phyloP scores from a whole-genome alignment of 2,888 invertebrate genomes.

The Cryptus armator region DNA sequence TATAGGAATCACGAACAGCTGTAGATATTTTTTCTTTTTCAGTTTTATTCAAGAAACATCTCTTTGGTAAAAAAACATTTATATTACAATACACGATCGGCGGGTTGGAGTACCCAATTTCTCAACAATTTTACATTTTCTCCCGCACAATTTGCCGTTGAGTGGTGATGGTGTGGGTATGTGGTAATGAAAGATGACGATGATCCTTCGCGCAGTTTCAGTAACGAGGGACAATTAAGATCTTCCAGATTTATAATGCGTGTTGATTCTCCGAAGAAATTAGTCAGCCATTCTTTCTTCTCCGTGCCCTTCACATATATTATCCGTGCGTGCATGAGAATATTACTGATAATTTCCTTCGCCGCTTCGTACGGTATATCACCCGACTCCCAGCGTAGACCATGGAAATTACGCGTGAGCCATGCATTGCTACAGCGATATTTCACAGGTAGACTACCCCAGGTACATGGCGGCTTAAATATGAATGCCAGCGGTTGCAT shows the following conservation, averaged over 20 bases:
- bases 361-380: constrained; percentile 21
- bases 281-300: constrained; percentile 19
- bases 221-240: neutral
- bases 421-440: constrained; percentile 21
- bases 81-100: neutral
- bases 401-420: constrained; percentile 8
- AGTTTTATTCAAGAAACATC: neutral
- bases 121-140: neutral
- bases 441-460: constrained; percentile 11
- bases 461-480: constrained; percentile 30
- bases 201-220: neutral
- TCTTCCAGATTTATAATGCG: neutral
- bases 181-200: neutral
- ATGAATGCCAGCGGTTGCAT: constrained; percentile 20
- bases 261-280: neutral
- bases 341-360: neutral
- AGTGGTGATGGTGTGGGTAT: neutral
- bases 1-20: too few species aligned
- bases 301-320: constrained; percentile 19
- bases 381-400: constrained; percentile 19
- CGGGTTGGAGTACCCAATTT: constrained; percentile 11
- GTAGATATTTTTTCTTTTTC: too few species aligned
- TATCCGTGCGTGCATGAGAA: neutral
- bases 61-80: neutral
- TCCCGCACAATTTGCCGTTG: neutral